Evolutionary conservation across 2,113 vertebrate species (phyloP).

Genomic region (Gambusia holbrooki): DNA sequence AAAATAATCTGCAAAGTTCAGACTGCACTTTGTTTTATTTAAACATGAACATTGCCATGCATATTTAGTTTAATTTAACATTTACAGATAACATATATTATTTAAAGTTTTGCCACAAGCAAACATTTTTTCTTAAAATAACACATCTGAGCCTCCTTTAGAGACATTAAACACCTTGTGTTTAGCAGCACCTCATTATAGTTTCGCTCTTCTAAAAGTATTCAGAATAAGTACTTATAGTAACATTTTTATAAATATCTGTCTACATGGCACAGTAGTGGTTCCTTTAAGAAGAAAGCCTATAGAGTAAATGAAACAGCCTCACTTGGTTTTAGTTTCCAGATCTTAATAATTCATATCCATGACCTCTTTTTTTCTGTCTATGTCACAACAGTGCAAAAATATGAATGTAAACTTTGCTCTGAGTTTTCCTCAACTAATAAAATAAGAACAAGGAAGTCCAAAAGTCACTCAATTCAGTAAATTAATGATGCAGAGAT

Average conservation of each 20-base stretch:
- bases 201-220: neutral
- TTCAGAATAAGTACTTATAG: slow-evolving; percentile 11
- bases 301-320: slow-evolving; percentile 34
- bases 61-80: slow-evolving; percentile 36
- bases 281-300: slow-evolving; percentile 21
- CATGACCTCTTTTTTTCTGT: neutral
- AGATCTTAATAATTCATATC: slow-evolving; percentile 63
- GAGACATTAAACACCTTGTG: slow-evolving; percentile 8
- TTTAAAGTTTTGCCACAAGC: neutral
- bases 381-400: neutral
- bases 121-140: neutral
- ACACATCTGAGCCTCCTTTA: slow-evolving; percentile 6
- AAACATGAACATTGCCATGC: slow-evolving; percentile 19
- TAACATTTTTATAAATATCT: slow-evolving; percentile 7
- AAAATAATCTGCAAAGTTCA: slow-evolving; percentile 24
- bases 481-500: neutral
- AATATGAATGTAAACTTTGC: neutral
- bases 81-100: neutral
- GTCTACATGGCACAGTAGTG: slow-evolving; percentile 34
- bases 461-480: neutral
- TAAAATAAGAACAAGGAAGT: neutral
- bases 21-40: neutral
- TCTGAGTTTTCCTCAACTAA: neutral
- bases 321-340: slow-evolving; percentile 39
- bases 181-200: slow-evolving; percentile 1